phyloP scores from a whole-genome alignment of 2,113 vertebrate genomes.

The Heliornis fulica region DNA sequence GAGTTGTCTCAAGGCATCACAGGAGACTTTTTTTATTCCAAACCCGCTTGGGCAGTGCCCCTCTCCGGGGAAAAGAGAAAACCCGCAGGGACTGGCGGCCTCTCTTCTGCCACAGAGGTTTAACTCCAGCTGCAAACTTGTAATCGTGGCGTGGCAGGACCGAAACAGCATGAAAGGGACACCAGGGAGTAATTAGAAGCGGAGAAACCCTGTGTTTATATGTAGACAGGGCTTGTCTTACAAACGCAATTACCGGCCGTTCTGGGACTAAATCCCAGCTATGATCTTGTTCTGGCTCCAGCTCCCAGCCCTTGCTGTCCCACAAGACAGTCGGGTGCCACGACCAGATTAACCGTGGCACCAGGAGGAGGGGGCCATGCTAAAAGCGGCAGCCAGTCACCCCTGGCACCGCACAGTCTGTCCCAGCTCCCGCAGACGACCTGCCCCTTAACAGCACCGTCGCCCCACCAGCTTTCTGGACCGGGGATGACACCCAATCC shows the following conservation, averaged over 20 bases:
- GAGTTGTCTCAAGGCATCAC: neutral
- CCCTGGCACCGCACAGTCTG: neutral
- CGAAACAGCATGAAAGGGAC: constrained; percentile 10
- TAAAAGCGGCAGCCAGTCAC: constrained; percentile 25
- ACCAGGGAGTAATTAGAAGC: constrained; percentile 41
- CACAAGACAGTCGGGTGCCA: constrained; percentile 46
- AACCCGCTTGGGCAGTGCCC: neutral
- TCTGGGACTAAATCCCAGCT: constrained; percentile 44
- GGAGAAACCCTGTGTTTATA: constrained; percentile 51
- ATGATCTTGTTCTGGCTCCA: constrained; percentile 44
- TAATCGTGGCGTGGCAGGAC: neutral
- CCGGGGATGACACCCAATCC: neutral
- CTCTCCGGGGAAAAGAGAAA: neutral
- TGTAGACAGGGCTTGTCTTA: constrained; percentile 47
- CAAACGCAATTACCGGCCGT: constrained; percentile 39
- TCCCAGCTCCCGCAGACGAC: constrained; percentile 2
- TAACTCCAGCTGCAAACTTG: neutral
- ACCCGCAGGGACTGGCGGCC: neutral
- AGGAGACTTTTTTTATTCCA: neutral
- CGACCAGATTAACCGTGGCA: constrained; percentile 17
- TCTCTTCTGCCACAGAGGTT: neutral
- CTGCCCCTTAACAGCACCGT: neutral
- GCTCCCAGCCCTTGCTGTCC: neutral
- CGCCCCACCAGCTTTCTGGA: neutral
- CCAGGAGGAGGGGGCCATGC: constrained; percentile 13